These are phyloP conservation scores for Sarcophilus harrisii DNA, from an alignment of 2,797 vertebrate species.

Conservation along the genomic window DNA sequence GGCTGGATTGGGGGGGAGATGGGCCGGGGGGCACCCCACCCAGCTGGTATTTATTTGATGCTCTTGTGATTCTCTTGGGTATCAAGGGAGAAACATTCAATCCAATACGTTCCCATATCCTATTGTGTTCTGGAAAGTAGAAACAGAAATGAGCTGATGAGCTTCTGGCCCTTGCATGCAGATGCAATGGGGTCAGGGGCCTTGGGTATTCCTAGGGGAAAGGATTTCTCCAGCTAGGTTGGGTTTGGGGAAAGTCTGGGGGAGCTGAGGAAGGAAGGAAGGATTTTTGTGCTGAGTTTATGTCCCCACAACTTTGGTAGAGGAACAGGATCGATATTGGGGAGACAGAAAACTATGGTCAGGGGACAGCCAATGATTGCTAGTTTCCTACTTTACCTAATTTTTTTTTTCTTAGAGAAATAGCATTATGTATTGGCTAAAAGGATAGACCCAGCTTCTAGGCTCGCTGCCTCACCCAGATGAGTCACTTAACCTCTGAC, in stretches of 20 bases:
- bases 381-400: background rate
- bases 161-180: background rate
- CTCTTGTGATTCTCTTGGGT: slow-evolving; percentile 73
- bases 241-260: background rate
- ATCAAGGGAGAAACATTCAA: slow-evolving; percentile 54
- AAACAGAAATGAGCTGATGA: background rate
- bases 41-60: slow-evolving; percentile 90
- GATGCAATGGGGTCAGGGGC: slow-evolving; percentile 33
- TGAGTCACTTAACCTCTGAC: background rate
- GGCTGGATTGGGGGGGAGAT: slow-evolving; percentile 62
- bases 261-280: background rate
- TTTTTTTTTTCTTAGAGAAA: background rate
- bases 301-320: background rate
- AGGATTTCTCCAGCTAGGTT: background rate
- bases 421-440: background rate
- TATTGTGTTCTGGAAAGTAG: slow-evolving; percentile 49
- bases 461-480: background rate
- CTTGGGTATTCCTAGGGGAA: background rate
- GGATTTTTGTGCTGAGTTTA: background rate
- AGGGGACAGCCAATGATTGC: background rate
- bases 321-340: background rate
- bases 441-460: background rate
- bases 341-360: background rate
- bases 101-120: slow-evolving; percentile 63
- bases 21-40: slow-evolving; percentile 62